Evolutionary conservation across 2,113 vertebrate species (phyloP).

Genomic region (Abramis brama): DNA sequence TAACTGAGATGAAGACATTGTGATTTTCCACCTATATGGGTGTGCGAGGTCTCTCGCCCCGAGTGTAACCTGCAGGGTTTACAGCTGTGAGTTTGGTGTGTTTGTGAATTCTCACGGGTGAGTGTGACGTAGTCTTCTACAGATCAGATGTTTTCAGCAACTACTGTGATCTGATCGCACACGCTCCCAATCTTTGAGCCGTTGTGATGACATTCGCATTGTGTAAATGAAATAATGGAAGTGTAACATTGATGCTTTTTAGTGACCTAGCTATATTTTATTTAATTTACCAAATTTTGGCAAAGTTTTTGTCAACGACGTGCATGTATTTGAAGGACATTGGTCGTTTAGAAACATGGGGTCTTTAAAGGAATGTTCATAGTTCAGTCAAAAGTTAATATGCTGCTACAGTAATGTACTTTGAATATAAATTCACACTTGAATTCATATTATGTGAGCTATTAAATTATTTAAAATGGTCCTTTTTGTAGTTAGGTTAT

Average conservation of each 20-base stretch:
- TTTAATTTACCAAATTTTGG: not conserved
- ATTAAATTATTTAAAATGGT: not conserved
- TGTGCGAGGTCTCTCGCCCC: not conserved
- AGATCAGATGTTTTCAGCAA: not conserved
- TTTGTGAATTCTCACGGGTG: not conserved
- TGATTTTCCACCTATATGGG: constrained; percentile 3
- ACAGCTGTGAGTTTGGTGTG: not conserved
- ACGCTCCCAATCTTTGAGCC: not conserved
- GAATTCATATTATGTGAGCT: not conserved
- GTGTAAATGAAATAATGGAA: not conserved
- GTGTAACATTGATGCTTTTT: constrained; percentile 3
- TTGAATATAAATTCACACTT: not conserved
- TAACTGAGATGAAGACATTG: not conserved
- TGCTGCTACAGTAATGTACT: not conserved
- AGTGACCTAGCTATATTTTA: not conserved
- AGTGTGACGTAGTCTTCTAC: not conserved
- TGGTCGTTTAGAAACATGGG: not conserved
- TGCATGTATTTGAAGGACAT: not conserved
- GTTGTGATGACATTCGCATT: not conserved
- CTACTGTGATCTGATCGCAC: not conserved
- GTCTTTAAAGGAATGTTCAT: not conserved
- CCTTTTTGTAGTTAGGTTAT: not conserved
- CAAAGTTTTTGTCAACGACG: not conserved
- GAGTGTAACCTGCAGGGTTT: not conserved
- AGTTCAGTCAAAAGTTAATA: not conserved